These are phyloP conservation scores for Sinelater perroti DNA, from an alignment of 2,888 invertebrate species.

Conservation along the genomic window DNA sequence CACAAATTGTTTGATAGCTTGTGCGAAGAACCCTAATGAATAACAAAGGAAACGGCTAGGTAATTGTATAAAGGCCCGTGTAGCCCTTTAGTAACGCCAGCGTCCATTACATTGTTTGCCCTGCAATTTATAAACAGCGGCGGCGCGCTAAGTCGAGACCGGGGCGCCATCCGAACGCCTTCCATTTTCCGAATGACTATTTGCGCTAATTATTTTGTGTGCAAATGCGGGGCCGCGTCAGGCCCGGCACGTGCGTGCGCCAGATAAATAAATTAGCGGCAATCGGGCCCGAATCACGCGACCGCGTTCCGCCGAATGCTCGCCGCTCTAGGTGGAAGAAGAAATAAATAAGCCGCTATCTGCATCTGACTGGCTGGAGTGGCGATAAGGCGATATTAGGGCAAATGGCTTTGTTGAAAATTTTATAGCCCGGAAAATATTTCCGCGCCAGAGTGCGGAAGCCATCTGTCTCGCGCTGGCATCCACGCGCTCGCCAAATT, in stretches of 20 bases:
- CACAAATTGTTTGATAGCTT: no score
- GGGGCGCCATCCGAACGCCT: no score
- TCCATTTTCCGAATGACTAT: no score
- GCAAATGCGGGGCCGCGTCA: not conserved
- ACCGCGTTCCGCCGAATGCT: not conserved
- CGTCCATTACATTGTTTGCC: no score
- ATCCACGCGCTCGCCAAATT: slow-evolving; percentile 36
- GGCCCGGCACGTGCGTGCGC: slow-evolving; percentile 8
- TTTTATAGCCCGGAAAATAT: slow-evolving; percentile 49
- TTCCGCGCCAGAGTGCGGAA: slow-evolving; percentile 42
- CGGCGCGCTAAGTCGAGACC: no score
- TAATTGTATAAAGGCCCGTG: no score
- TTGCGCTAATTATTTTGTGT: slow-evolving; percentile 15
- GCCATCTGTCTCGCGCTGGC: slow-evolving; percentile 43
- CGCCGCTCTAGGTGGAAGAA: slow-evolving; percentile 16
- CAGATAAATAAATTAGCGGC: slow-evolving; percentile 17
- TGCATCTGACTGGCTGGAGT: slow-evolving; percentile 48
- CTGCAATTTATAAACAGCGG: no score
- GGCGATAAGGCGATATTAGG: slow-evolving; percentile 48
- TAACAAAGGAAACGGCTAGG: no score
- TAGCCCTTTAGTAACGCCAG: no score
- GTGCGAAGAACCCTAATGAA: no score
- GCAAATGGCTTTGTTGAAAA: slow-evolving; percentile 48
- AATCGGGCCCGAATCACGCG: slow-evolving; percentile 25
- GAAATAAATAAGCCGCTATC: slow-evolving; percentile 42